Percentiles rank a stretch among this genome's conserved stretches.
Conservation (phyloP, 2,113 vertebrate genomes). For the Edolisoma coerulescens region DNA sequence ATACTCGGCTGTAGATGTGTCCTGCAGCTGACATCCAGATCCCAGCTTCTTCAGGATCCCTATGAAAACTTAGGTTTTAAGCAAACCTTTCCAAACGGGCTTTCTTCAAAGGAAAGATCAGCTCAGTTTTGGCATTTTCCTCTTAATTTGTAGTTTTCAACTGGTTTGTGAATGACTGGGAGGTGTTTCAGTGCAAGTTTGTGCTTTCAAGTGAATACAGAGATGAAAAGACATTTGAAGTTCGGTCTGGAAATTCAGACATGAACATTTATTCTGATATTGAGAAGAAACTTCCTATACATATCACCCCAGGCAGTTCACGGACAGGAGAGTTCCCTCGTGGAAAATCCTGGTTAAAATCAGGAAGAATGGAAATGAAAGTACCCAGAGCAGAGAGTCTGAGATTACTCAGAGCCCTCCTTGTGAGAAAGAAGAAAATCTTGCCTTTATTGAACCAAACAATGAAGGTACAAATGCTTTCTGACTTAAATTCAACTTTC, state of each 20-base stretch:
- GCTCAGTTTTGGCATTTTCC: background rate
- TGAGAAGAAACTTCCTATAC: background rate
- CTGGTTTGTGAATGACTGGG: background rate
- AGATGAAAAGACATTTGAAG: constrained; percentile 11
- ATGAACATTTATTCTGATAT: constrained; percentile 36
- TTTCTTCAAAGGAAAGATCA: background rate
- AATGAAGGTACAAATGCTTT: background rate
- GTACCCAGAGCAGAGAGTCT: background rate
- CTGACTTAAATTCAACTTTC: background rate
- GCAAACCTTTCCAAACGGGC: background rate
- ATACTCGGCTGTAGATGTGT: background rate
- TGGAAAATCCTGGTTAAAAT: background rate
- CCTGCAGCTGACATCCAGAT: background rate
- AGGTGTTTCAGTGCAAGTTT: background rate
- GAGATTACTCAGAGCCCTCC: background rate
- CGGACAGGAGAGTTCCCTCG: background rate
- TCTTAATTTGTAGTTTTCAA: background rate
- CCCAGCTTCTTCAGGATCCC: background rate
- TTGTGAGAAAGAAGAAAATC: background rate
- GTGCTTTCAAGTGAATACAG: background rate
- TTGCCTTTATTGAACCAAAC: background rate
- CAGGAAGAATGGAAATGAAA: background rate
- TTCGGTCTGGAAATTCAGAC: constrained; percentile 8
- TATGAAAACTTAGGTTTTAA: background rate
- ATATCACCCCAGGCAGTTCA: background rate